Evolutionary conservation across 1,140 invertebrate species (phyloP).

Genomic region (Pseudoatta argentina): DNA sequence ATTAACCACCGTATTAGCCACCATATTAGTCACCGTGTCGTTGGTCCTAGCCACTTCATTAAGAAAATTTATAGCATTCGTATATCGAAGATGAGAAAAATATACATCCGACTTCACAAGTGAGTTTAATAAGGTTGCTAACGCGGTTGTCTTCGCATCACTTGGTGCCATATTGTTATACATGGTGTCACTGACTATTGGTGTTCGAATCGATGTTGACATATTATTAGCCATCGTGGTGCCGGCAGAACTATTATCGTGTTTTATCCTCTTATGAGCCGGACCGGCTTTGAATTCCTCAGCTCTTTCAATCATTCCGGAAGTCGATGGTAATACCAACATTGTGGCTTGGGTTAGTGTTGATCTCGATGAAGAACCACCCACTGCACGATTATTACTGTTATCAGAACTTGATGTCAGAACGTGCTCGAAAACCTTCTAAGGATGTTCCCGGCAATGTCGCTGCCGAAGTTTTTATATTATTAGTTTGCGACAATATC

Average conservation of each 20-base stretch:
- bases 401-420: neutral
- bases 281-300: neutral
- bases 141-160: no score
- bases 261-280: no score
- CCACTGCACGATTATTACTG: neutral
- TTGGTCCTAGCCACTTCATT: neutral
- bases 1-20: no score
- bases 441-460: no score
- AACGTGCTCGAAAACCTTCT: neutral
- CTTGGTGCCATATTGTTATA: no score
- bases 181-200: no score
- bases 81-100: no score
- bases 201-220: neutral
- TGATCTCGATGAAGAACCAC: neutral
- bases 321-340: neutral
- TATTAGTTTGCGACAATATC: slow-evolving; percentile 90
- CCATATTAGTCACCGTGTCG: neutral
- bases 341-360: neutral
- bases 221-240: neutral
- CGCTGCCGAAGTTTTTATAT: slow-evolving; percentile 82
- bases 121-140: neutral
- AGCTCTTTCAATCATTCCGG: neutral
- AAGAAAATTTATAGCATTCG: no score
- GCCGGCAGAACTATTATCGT: neutral
- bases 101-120: no score